Evolutionary conservation across 2,797 vertebrate species (phyloP).

Genomic region (Catharus ustulatus): DNA sequence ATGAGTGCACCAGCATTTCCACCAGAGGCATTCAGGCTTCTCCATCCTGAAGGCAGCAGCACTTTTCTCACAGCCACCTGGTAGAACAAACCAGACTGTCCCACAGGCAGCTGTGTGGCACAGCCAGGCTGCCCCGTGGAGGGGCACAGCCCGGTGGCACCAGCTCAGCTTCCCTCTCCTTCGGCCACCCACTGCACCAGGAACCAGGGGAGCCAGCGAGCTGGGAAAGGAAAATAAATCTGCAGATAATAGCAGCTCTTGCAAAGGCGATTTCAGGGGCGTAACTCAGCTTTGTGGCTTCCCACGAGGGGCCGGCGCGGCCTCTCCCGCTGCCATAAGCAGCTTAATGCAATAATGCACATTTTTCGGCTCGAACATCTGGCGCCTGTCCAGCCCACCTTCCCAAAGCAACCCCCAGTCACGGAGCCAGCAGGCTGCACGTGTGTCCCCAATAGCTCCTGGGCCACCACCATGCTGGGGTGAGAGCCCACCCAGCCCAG

Average conservation of each 20-base stretch:
- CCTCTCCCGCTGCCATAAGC: neutral
- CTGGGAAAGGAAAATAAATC: conserved; percentile 48
- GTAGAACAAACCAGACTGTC: neutral
- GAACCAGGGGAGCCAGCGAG: neutral
- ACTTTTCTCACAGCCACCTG: neutral
- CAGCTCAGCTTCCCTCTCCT: neutral
- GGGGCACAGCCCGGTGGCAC: rapidly evolving
- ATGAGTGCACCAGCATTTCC: rapidly evolving
- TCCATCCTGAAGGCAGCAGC: rapidly evolving
- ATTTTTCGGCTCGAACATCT: neutral
- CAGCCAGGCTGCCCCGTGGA: rapidly evolving
- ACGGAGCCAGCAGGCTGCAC: rapidly evolving
- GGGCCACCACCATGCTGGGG: rapidly evolving
- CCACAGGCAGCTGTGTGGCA: rapidly evolving
- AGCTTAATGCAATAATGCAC: neutral
- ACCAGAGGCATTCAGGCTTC: neutral
- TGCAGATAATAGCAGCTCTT: conserved; percentile 2
- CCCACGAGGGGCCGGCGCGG: neutral
- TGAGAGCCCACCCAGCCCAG: neutral
- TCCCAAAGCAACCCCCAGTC: neutral
- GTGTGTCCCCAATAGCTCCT: neutral
- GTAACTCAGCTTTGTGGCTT: neutral
- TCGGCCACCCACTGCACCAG: rapidly evolving
- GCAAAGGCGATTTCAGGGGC: conserved; percentile 30
- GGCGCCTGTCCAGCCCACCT: neutral